A percentile compares a stretch with the other conserved stretches of the same genome.
Conservation (phyloP, 2,113 vertebrate genomes). For the Paracanthobrama guichenoti region DNA sequence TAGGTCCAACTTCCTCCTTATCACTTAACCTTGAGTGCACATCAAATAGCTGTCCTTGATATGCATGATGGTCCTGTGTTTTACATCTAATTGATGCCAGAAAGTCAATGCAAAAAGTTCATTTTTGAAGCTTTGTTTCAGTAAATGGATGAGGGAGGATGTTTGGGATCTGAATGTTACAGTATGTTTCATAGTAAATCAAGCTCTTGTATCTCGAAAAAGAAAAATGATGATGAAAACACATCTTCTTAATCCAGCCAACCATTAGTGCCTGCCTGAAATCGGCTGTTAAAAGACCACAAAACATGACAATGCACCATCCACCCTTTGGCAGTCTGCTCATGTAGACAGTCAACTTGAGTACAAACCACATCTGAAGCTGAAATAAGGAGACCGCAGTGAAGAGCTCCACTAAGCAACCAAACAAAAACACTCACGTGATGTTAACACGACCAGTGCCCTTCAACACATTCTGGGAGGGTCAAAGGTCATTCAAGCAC, state of each 20-base stretch:
- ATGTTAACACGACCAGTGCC: background rate
- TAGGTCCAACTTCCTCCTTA: no score
- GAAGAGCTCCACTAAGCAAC: constrained; percentile 27
- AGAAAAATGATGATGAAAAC: background rate
- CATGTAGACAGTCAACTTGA: constrained; percentile 23
- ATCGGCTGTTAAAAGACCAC: background rate
- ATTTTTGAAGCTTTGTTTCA: background rate
- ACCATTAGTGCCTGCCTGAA: background rate
- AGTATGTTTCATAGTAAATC: background rate
- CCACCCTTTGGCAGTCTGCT: background rate
- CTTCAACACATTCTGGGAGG: constrained; percentile 19
- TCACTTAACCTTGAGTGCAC: no score
- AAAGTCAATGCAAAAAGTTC: no score
- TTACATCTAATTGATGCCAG: no score
- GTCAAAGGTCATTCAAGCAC: constrained; percentile 28
- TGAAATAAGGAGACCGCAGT: constrained; percentile 4
- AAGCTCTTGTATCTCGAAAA: background rate
- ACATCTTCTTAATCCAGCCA: background rate
- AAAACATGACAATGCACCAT: constrained; percentile 10
- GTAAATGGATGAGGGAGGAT: constrained; percentile 3
- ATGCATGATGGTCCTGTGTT: no score
- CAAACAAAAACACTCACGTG: constrained; percentile 26
- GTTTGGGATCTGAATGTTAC: background rate
- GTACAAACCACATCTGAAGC: constrained; percentile 38
- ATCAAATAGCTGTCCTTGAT: no score